These are phyloP conservation scores for Promerops cafer DNA, from an alignment of 2,113 vertebrate genomes.

Conservation along the genomic window DNA sequence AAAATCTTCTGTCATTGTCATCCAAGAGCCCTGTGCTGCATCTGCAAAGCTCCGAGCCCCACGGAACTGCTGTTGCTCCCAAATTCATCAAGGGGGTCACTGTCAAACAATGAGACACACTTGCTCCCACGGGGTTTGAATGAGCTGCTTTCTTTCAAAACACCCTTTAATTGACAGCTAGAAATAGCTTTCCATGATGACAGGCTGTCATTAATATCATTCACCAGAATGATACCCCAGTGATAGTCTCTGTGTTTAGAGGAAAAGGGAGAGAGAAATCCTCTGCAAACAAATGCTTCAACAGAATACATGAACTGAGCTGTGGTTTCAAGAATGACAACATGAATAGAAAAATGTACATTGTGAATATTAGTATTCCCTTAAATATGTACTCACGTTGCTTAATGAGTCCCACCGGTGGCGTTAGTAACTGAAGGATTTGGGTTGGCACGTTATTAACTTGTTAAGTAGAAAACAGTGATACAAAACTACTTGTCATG, in stretches of 20 bases:
- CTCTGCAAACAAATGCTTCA: constrained; percentile 48
- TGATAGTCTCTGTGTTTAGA: background rate
- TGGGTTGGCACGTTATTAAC: constrained; percentile 64
- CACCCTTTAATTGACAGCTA: constrained; percentile 46
- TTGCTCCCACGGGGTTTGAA: background rate
- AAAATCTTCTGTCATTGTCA: background rate
- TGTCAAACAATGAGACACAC: constrained; percentile 29
- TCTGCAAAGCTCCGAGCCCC: background rate
- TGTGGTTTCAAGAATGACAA: constrained; percentile 57
- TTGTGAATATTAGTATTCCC: constrained; percentile 66
- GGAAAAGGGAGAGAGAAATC: constrained; percentile 23
- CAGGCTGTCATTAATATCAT: constrained; percentile 58
- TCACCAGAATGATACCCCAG: constrained; percentile 19
- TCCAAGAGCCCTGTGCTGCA: background rate
- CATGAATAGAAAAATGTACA: constrained; percentile 60
- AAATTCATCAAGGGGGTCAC: constrained; percentile 48
- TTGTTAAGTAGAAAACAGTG: constrained; percentile 66
- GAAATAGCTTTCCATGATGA: constrained; percentile 44
- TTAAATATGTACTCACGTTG: constrained; percentile 60
- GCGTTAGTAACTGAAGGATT: constrained; percentile 66
- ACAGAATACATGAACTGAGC: constrained; percentile 31
- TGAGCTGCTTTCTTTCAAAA: constrained; percentile 41
- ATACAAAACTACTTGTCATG: constrained; percentile 54
- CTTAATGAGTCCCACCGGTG: constrained; percentile 65
- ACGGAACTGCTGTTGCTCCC: background rate